Evolutionary conservation across 2,888 invertebrate genomes (phyloP).

Genomic region (Hirtodrosophila duncani): DNA sequence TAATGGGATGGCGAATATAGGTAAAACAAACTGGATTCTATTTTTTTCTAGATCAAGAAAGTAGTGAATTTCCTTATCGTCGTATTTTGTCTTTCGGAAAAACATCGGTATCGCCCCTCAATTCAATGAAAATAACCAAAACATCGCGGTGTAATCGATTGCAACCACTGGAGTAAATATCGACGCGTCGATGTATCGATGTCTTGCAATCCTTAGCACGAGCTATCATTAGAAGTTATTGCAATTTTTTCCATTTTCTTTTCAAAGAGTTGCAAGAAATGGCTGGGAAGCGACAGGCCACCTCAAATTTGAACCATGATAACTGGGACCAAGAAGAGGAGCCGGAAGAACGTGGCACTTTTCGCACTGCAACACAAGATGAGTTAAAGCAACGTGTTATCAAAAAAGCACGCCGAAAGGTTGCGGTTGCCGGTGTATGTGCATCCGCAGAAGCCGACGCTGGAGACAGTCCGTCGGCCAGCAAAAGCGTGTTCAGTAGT

Average conservation of each 20-base stretch:
- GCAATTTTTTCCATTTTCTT: constrained; percentile 13
- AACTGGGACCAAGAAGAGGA: constrained; percentile 91
- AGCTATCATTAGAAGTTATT: constrained; percentile 2
- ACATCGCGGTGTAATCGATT: not conserved
- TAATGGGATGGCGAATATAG: too few relatives aligned
- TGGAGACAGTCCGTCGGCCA: constrained; percentile 6
- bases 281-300: constrained; percentile 87
- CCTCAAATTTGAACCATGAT: constrained; percentile 87
- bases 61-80: too few relatives aligned
- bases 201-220: constrained; percentile 12
- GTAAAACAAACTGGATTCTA: too few relatives aligned
- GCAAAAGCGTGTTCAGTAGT: constrained; percentile 82
- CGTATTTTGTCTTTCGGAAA: too few relatives aligned
- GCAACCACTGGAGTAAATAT: too few relatives aligned
- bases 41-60: too few relatives aligned
- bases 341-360: constrained; percentile 86
- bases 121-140: not conserved
- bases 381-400: constrained; percentile 87
- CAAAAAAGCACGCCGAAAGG: constrained; percentile 84
- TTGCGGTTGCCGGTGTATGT: constrained; percentile 33
- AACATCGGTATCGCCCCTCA: too few relatives aligned
- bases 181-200: not conserved
- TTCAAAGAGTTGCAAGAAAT: constrained; percentile 76
- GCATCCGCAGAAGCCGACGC: constrained; percentile 20
- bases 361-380: constrained; percentile 84